Percentiles rank a stretch among this genome's conserved stretches.
Evolutionary conservation across 2,113 vertebrate genomes (phyloP).

Genomic region (Cyprinodon tularosa): DNA sequence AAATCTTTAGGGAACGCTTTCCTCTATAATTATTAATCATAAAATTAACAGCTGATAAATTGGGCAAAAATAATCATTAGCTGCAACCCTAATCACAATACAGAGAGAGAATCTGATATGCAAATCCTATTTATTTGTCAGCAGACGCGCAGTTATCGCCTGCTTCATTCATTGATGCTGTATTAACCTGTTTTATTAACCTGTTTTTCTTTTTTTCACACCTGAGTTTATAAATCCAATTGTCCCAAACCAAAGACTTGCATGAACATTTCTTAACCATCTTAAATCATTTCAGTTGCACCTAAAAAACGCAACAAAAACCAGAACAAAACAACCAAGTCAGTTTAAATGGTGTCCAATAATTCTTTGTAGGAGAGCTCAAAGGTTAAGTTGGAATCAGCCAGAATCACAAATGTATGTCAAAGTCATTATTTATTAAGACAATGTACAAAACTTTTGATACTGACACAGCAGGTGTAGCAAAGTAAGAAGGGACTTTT

Average conservation of each 20-base stretch:
- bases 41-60: too few relatives aligned
- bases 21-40: too few relatives aligned
- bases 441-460: conserved; percentile 80
- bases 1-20: too few relatives aligned
- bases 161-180: too few relatives aligned
- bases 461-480: conserved; percentile 59
- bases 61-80: too few relatives aligned
- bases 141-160: too few relatives aligned
- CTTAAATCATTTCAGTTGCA: neutral
- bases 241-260: neutral
- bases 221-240: neutral
- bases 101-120: too few relatives aligned
- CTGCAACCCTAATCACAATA: too few relatives aligned
- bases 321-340: too few relatives aligned
- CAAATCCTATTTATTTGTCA: too few relatives aligned
- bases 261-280: neutral
- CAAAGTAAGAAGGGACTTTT: conserved; percentile 23
- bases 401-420: conserved; percentile 47
- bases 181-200: too few relatives aligned
- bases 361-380: neutral
- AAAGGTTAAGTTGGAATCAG: neutral
- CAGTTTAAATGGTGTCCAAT: neutral
- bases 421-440: conserved; percentile 77
- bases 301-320: neutral
- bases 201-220: too few relatives aligned